Evolutionary conservation across 2,888 invertebrate genomes (phyloP).

Genomic region (Ctena decussata): DNA sequence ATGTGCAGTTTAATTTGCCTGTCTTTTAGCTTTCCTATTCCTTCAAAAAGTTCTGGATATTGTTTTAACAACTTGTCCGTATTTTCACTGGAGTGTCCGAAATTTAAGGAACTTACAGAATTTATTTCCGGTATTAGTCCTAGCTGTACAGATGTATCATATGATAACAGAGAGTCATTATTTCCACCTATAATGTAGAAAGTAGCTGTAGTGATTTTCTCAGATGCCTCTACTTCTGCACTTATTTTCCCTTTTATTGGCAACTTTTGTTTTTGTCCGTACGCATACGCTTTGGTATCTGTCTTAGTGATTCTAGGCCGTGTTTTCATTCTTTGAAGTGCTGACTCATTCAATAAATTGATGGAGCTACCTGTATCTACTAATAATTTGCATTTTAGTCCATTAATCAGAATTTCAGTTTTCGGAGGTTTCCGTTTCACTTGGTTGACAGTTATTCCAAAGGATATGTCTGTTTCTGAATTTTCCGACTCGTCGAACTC

Average conservation of each 20-base stretch:
- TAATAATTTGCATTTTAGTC: neutral
- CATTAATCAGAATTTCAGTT: neutral
- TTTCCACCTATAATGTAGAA: conserved; percentile 25
- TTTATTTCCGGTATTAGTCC: conserved; percentile 18
- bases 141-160: conserved; percentile 15
- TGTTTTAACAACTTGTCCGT: neutral
- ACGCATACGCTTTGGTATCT: neutral
- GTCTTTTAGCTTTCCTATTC: conserved; percentile 53
- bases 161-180: conserved; percentile 21
- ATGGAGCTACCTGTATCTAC: neutral
- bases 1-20: conserved; percentile 53
- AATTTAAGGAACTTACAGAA: neutral
- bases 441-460: no score
- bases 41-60: conserved; percentile 23
- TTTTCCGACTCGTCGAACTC: no score
- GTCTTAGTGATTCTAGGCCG: neutral
- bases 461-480: no score
- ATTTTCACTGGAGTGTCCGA: neutral
- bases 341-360: neutral
- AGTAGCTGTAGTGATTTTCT: neutral
- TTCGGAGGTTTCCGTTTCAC: neutral
- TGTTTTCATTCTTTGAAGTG: neutral
- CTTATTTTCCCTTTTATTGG: neutral
- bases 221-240: neutral
- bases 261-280: neutral